Evolutionary conservation across 2,797 vertebrate genomes (phyloP).

Genomic region (Peromyscus attwateri): DNA sequence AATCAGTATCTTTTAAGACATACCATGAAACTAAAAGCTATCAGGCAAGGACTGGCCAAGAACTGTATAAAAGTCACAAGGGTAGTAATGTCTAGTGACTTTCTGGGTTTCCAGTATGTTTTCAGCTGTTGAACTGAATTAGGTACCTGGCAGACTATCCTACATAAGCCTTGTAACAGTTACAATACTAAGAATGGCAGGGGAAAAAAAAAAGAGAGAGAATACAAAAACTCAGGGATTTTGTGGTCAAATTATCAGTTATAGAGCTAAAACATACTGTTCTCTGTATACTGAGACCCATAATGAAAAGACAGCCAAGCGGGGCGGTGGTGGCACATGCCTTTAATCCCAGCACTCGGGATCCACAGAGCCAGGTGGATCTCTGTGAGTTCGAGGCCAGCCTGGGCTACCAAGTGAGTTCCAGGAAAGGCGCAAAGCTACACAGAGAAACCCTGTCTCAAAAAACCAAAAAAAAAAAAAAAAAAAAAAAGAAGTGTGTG

Average conservation of each 20-base stretch:
- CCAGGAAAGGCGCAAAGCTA: too few relatives aligned
- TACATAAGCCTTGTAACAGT: slow-evolving; percentile 26
- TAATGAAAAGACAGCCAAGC: slow-evolving; percentile 56
- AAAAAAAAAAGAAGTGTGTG: not conserved
- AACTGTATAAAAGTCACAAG: slow-evolving; percentile 52
- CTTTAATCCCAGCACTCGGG: too few relatives aligned
- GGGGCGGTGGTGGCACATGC: too few relatives aligned
- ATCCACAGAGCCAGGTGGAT: too few relatives aligned
- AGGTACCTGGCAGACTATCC: not conserved
- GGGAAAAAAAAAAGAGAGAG: slow-evolving; percentile 4
- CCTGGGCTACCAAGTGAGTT: too few relatives aligned
- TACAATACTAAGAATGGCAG: slow-evolving; percentile 38
- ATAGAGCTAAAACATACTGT: slow-evolving; percentile 42
- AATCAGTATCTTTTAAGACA: slow-evolving; percentile 47
- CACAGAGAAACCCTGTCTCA: too few relatives aligned
- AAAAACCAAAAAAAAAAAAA: too few relatives aligned
- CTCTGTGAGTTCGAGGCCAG: too few relatives aligned
- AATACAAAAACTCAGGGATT: slow-evolving; percentile 34
- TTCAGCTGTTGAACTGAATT: slow-evolving; percentile 49
- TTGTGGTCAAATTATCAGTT: slow-evolving; percentile 55
- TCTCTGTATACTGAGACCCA: slow-evolving; percentile 59
- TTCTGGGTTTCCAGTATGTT: slow-evolving; percentile 52
- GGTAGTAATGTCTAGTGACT: not conserved
- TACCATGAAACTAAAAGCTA: slow-evolving; percentile 30
- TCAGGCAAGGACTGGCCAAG: not conserved